A percentile compares a stretch with the other conserved stretches of the same genome.
These are phyloP conservation scores for Catocala nupta DNA, from an alignment of 2,888 invertebrate genomes.

Conservation along the genomic window DNA sequence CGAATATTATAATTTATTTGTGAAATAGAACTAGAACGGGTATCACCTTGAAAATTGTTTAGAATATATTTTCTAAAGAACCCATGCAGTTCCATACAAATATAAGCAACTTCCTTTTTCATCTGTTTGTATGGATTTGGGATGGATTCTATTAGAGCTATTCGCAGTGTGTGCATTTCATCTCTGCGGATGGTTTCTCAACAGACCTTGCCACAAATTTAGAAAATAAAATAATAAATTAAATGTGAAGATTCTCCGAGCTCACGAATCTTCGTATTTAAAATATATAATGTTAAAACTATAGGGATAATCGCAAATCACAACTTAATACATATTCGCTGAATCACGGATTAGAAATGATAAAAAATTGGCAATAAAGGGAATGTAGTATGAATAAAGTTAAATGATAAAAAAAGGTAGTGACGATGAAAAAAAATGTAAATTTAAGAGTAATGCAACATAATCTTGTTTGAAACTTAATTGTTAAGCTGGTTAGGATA, in stretches of 20 bases:
- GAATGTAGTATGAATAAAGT: conserved; percentile 61
- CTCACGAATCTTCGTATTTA: conserved; percentile 83
- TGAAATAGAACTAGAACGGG: conserved; percentile 42
- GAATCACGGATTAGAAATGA: conserved; percentile 72
- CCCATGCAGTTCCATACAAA: conserved; percentile 81
- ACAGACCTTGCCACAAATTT: conserved; percentile 70
- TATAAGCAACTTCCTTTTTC: conserved; percentile 85
- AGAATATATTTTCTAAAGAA: conserved; percentile 61
- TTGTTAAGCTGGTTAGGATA: conserved; percentile 81
- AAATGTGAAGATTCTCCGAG: conserved; percentile 82
- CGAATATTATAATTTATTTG: conserved; percentile 60
- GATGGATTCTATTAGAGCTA: conserved; percentile 74
- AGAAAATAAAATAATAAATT: conserved; percentile 61
- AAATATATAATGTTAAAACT: conserved; percentile 65
- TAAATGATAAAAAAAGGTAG: conserved; percentile 68
- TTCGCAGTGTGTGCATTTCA: conserved; percentile 39
- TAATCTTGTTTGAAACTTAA: conserved; percentile 82
- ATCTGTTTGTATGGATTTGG: conserved; percentile 80
- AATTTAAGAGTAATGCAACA: conserved; percentile 76
- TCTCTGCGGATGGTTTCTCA: conserved; percentile 38
- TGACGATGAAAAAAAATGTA: conserved; percentile 71
- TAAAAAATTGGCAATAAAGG: conserved; percentile 81
- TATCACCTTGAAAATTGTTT: conserved; percentile 58
- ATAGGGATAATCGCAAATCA: conserved; percentile 84
- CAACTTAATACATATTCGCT: conserved; percentile 84